Conservation (phyloP, 2,888 invertebrate genomes). For the Dromius quadrimaculatus region DNA sequence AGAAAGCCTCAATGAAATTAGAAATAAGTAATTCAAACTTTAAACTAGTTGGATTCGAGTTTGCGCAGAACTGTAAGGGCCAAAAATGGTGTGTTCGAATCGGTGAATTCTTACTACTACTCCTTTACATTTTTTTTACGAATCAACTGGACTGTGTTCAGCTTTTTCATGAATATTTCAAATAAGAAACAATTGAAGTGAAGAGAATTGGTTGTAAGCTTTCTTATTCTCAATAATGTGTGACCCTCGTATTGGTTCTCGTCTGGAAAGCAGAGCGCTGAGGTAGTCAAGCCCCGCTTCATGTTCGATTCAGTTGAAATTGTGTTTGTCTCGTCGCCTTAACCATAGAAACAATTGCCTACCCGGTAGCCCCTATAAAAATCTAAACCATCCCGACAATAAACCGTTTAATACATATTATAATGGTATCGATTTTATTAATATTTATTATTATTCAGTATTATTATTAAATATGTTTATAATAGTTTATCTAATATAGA, state of each 20-base stretch:
- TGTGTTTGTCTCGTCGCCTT: conserved; percentile 7
- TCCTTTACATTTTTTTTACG: no score
- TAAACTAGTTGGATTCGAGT: no score
- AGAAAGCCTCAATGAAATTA: no score
- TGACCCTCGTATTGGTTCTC: conserved; percentile 36
- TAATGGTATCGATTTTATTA: conserved; percentile 45
- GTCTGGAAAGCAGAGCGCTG: conserved; percentile 29
- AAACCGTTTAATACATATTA: conserved; percentile 41
- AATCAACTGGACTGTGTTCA: no score
- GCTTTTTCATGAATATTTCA: background rate
- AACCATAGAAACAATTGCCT: conserved; percentile 40
- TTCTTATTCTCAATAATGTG: no score
- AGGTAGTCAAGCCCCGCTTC: conserved; percentile 30
- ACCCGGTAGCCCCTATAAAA: conserved; percentile 50
- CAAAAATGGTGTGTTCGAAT: no score
- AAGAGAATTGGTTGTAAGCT: no score
- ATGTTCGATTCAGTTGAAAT: conserved; percentile 38
- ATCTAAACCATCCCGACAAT: conserved; percentile 51
- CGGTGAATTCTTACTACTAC: no score
- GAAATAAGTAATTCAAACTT: no score
- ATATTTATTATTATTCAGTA: conserved; percentile 39
- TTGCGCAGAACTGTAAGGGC: no score
- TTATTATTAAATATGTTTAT: conserved; percentile 49
- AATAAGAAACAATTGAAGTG: conserved; percentile 15
- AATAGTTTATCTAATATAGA: conserved; percentile 67